These are phyloP conservation scores for Anseranas semipalmata DNA, from an alignment of 2,113 vertebrate genomes.

Conservation along the genomic window DNA sequence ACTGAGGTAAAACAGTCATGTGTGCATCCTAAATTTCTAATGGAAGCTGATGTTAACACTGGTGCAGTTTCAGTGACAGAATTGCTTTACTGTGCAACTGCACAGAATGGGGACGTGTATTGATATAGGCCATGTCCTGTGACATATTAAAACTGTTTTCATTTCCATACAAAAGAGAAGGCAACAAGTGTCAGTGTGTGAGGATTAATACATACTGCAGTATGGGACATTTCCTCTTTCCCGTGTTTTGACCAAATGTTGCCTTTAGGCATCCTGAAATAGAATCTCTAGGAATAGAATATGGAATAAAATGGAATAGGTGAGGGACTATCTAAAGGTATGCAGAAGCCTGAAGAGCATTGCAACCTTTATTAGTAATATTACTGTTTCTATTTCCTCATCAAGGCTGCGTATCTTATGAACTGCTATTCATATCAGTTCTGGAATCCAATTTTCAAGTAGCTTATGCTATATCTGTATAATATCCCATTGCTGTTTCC, in stretches of 20 bases:
- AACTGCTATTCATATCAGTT: background rate
- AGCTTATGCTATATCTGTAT: background rate
- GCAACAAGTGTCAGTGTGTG: background rate
- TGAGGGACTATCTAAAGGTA: background rate
- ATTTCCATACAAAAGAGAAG: background rate
- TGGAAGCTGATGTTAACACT: background rate
- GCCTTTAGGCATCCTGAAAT: background rate
- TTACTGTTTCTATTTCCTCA: background rate
- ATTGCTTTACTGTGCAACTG: rapidly evolving
- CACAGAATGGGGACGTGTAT: background rate
- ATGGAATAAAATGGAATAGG: background rate
- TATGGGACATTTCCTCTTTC: background rate
- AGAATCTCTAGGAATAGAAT: background rate
- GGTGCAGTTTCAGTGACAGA: background rate
- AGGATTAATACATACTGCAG: background rate
- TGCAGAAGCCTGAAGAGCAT: background rate
- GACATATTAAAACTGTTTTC: background rate
- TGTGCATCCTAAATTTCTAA: background rate
- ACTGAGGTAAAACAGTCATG: background rate
- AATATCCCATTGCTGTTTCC: background rate
- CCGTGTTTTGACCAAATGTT: background rate
- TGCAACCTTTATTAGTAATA: background rate
- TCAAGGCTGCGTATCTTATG: background rate
- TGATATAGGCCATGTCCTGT: background rate
- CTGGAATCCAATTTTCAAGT: background rate